Percentiles rank a stretch among this genome's conserved stretches.
Conservation (phyloP, 2,797 vertebrate species). For the Rhinophrynus dorsalis region DNA sequence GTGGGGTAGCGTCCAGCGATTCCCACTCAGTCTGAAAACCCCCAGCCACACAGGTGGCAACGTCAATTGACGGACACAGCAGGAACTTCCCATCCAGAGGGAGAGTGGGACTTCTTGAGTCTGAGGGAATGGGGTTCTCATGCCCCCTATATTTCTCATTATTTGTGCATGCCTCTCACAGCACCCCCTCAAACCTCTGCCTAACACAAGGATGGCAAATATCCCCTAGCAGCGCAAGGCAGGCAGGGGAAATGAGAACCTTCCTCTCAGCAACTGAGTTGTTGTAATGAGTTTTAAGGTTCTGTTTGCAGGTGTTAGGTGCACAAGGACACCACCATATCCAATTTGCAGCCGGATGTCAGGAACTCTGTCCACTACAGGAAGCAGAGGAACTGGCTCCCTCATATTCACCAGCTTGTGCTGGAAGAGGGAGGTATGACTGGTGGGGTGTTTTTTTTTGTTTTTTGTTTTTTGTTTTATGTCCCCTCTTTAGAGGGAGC, state of each 20-base stretch:
- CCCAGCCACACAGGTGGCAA: conserved; percentile 46
- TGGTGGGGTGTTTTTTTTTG: conserved; percentile 16
- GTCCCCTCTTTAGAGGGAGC: conserved; percentile 1
- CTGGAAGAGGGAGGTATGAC: conserved; percentile 60
- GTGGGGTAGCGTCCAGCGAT: conserved; percentile 44
- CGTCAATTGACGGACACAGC: conserved; percentile 49
- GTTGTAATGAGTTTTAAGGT: conserved; percentile 36
- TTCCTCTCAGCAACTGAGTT: conserved; percentile 23
- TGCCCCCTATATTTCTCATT: conserved; percentile 40
- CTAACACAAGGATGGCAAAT: conserved; percentile 40
- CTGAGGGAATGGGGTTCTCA: conserved; percentile 28
- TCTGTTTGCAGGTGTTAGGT: conserved; percentile 28
- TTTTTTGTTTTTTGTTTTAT: conserved; percentile 14
- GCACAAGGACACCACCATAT: conserved; percentile 16
- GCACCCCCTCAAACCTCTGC: conserved; percentile 40
- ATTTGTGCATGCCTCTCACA: conserved; percentile 51
- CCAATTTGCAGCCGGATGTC: conserved; percentile 53
- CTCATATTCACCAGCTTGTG: conserved; percentile 47
- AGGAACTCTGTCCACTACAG: conserved; percentile 64
- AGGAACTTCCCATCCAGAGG: conserved; percentile 47
- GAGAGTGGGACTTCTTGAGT: conserved; percentile 44
- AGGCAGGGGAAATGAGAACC: conserved; percentile 29
- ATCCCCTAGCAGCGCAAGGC: conserved; percentile 40
- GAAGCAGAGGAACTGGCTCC: conserved; percentile 47
- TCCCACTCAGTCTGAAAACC: conserved; percentile 45